phyloP scores from a whole-genome alignment of 2,113 vertebrate genomes.

The Plestiodon gilberti region DNA sequence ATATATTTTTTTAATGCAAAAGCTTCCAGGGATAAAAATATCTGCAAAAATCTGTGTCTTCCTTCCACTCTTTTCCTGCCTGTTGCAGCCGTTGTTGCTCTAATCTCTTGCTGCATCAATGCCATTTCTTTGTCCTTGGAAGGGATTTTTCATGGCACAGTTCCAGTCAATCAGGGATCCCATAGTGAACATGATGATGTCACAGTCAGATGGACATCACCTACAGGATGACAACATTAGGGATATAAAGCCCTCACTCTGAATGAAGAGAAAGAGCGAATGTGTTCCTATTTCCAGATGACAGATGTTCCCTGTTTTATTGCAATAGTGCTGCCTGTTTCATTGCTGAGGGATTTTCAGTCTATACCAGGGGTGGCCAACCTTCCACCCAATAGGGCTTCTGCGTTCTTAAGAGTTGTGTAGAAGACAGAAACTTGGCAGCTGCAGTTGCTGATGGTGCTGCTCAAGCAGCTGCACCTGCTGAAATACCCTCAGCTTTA shows the following conservation, averaged over 20 bases:
- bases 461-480: too few relatives aligned
- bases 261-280: too few relatives aligned
- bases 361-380: too few relatives aligned
- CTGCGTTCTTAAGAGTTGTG: too few relatives aligned
- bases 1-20: not conserved
- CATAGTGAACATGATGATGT: not conserved
- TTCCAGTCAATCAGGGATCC: not conserved
- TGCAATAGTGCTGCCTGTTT: too few relatives aligned
- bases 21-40: not conserved
- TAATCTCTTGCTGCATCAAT: not conserved
- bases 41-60: not conserved
- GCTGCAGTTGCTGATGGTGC: too few relatives aligned
- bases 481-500: too few relatives aligned
- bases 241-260: not conserved
- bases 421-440: too few relatives aligned
- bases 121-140: not conserved
- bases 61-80: not conserved
- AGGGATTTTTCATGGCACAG: not conserved
- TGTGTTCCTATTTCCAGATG: too few relatives aligned
- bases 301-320: too few relatives aligned
- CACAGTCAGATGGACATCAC: not conserved
- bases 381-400: too few relatives aligned
- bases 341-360: too few relatives aligned
- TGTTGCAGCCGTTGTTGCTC: not conserved
- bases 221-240: not conserved